Evolutionary conservation across 2,888 invertebrate species (phyloP), one percentile per base, ranked within the genome.

Genomic region (Tuberolachnus salignus): DNA sequence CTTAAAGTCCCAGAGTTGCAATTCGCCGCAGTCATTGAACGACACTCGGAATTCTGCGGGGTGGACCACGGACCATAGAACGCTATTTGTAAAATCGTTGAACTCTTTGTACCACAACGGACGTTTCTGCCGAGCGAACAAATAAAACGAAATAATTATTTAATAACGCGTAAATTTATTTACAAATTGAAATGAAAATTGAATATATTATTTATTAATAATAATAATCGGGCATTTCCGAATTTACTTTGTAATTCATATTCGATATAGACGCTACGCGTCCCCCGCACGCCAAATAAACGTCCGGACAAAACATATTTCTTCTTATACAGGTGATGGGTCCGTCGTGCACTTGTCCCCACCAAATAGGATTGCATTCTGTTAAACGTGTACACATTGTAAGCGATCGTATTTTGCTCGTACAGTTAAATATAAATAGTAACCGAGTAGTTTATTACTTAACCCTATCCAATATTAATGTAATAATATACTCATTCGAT

Each of bases 1-100:
- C 84, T 85, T 6, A 84, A 74, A 6, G 84, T 85, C 4, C 85
- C 84, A 72, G 84, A 84, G 80, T 85, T 83, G 4, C 84, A 84
- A 6, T 84, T 82, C 23, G 69, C 81, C 73, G 13, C 34, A 8
- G 84, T 83, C 34, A 21, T 69, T 67, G n/a, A 78, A 67, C 1
- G 75, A 49, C 19, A 69, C 57, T n/a, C 55, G 55, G 21, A 78
- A 78, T 49, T 67, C 34, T 6, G 57, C 34, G 16, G 75, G 66
- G 14, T 78, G 49, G 49, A 26, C 16, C 1, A 46, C 59, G 0
- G 75, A 78, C 75, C 75, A 78, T 51, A 78, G 13, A 11, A 66
- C 42, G 34, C 75, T 69, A 21, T 55, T 78, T 16, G 75, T 69
- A n/a, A 67, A 57, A 34, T 69, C 67, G 14, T 49, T 2, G 34